These are phyloP conservation scores for Sphaerophoria rueppellii DNA, from an alignment of 2,888 invertebrate species.

Conservation along the genomic window DNA sequence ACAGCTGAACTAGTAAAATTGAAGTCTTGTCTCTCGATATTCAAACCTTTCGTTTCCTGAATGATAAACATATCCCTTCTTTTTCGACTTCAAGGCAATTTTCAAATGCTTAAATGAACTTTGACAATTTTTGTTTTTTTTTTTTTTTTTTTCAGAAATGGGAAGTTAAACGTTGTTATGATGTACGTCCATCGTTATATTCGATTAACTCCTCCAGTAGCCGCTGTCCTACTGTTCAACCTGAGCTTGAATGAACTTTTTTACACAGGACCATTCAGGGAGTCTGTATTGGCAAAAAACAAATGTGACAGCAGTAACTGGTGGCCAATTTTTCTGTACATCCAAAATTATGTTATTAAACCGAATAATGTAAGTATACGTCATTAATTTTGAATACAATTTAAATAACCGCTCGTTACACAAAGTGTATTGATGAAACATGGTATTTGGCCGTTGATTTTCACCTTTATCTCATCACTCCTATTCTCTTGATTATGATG, in stretches of 20 bases:
- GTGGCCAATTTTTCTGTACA: conserved; percentile 81
- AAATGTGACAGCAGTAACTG: conserved; percentile 79
- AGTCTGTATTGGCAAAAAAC: neutral
- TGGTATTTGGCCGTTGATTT: conserved; percentile 85
- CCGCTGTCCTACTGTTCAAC: conserved; percentile 81
- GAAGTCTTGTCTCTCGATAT: too few relatives aligned
- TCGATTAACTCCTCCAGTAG: conserved; percentile 83
- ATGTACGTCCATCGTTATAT: conserved; percentile 76
- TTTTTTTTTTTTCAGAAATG: conserved; percentile 73
- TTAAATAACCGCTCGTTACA: neutral
- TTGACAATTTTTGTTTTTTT: too few relatives aligned
- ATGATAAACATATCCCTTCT: too few relatives aligned
- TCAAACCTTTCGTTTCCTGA: too few relatives aligned
- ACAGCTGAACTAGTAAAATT: too few relatives aligned
- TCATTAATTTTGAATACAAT: neutral
- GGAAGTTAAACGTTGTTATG: conserved; percentile 75
- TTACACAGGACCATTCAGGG: conserved; percentile 81
- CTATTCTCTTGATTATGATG: conserved; percentile 82
- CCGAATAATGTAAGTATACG: neutral
- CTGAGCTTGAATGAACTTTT: conserved; percentile 81
- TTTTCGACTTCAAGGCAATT: too few relatives aligned
- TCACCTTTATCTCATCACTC: conserved; percentile 83
- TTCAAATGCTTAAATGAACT: neutral
- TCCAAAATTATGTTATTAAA: conserved; percentile 81
- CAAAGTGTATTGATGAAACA: conserved; percentile 82